These are phyloP conservation scores for Drosophila mojavensis DNA, from an alignment of 1,140 invertebrate genomes.

Conservation along the genomic window DNA sequence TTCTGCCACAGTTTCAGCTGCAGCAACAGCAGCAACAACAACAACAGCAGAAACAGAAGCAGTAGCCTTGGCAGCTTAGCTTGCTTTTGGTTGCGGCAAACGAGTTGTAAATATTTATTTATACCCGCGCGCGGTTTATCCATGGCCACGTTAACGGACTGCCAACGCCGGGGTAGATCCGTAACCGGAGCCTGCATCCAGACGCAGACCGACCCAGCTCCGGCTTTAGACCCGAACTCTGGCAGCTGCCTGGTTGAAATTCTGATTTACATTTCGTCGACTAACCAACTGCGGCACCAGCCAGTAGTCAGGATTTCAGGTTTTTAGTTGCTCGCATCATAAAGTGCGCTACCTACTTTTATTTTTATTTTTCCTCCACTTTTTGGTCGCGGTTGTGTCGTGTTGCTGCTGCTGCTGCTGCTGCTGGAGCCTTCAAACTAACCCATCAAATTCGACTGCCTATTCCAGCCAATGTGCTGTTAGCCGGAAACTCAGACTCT, in stretches of 20 bases:
- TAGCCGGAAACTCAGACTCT: slow-evolving; percentile 15
- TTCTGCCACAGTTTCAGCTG: slow-evolving; percentile 12
- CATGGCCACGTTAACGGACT: slow-evolving; percentile 67
- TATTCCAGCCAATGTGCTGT: slow-evolving; percentile 26
- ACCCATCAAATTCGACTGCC: slow-evolving; percentile 62
- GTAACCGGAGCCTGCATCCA: slow-evolving; percentile 9
- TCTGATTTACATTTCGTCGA: slow-evolving; percentile 75
- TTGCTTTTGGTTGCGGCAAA: slow-evolving; percentile 79
- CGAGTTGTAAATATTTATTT: slow-evolving; percentile 83
- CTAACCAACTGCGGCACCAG: slow-evolving; percentile 62
- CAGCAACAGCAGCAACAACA: background rate
- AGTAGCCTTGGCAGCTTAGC: slow-evolving; percentile 43
- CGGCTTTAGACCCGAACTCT: background rate
- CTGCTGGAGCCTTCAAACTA: background rate
- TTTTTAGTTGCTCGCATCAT: slow-evolving; percentile 53
- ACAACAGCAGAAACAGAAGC: background rate
- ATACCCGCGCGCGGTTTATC: slow-evolving; percentile 74
- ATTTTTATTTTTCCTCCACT: background rate
- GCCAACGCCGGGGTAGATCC: slow-evolving; percentile 21
- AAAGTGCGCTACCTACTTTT: slow-evolving; percentile 19
- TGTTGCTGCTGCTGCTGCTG: background rate
- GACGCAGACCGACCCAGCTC: background rate
- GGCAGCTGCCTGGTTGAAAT: slow-evolving; percentile 53
- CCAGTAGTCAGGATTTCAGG: slow-evolving; percentile 32
- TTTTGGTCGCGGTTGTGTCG: slow-evolving; percentile 6